These are phyloP conservation scores for Pristionchus entomophagus DNA, from an alignment of 2,888 invertebrate species.

Conservation along the genomic window DNA sequence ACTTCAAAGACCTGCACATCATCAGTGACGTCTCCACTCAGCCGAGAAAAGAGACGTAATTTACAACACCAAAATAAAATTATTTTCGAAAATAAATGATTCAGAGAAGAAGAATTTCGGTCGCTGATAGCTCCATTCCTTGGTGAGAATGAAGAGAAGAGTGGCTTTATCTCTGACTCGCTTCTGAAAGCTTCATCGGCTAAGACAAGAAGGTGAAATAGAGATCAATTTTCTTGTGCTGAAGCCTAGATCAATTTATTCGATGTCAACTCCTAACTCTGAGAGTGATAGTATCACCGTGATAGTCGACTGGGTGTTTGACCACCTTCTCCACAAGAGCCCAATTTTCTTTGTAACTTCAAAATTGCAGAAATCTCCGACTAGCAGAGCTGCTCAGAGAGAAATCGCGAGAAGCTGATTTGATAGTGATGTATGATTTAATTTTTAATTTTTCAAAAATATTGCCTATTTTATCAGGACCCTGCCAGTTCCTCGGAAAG, in stretches of 20 bases:
- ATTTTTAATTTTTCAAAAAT: neutral
- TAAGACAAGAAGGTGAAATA: slow-evolving; percentile 79
- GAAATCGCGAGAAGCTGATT: slow-evolving; percentile 86
- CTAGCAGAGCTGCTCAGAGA: slow-evolving; percentile 87
- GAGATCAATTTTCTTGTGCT: neutral
- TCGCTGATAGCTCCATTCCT: slow-evolving; percentile 53
- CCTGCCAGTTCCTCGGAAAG: slow-evolving; percentile 93
- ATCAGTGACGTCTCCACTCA: slow-evolving; percentile 91
- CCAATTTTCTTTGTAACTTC: no score
- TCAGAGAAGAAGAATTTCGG: slow-evolving; percentile 52
- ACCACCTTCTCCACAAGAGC: no score
- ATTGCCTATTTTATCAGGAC: slow-evolving; percentile 81
- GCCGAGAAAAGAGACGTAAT: slow-evolving; percentile 79
- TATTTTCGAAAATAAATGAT: neutral
- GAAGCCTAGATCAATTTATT: neutral
- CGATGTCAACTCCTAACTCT: no score
- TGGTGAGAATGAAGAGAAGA: neutral
- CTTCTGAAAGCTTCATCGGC: slow-evolving; percentile 60
- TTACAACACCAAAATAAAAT: neutral
- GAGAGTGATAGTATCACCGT: no score
- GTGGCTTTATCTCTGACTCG: slow-evolving; percentile 59
- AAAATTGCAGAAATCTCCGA: slow-evolving; percentile 82
- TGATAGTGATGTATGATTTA: slow-evolving; percentile 88
- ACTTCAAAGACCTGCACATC: slow-evolving; percentile 91
- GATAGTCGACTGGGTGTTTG: no score